Percentiles rank a stretch among this genome's conserved stretches.
Evolutionary conservation across 2,113 vertebrate species (phyloP).

Genomic region (Mixornis gularis): DNA sequence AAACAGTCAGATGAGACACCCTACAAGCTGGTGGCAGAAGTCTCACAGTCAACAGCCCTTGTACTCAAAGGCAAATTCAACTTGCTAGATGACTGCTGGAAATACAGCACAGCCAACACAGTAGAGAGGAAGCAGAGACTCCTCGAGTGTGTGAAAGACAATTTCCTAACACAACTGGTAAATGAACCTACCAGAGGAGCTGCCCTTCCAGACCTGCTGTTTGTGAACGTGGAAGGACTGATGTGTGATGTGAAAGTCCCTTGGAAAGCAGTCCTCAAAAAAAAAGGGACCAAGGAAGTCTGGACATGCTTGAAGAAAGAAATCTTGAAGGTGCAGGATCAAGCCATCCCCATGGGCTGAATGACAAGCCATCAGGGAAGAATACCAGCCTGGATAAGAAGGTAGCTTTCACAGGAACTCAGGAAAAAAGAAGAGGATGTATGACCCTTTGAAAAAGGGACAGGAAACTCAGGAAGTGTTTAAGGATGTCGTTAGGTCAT

Average conservation of each 20-base stretch:
- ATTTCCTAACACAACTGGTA: background rate
- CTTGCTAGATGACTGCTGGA: background rate
- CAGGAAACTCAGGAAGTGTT: background rate
- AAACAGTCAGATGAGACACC: background rate
- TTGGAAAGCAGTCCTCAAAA: background rate
- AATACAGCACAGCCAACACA: background rate
- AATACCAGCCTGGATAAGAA: background rate
- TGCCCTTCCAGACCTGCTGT: background rate
- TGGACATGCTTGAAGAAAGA: background rate
- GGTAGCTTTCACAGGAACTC: background rate
- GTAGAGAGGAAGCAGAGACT: background rate
- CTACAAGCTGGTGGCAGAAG: background rate
- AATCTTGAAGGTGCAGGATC: background rate
- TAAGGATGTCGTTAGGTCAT: background rate
- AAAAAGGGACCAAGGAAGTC: background rate
- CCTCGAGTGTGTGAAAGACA: background rate
- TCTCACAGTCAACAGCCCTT: background rate
- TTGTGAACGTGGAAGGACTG: background rate
- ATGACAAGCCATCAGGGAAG: background rate
- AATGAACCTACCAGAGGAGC: background rate
- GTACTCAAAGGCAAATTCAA: background rate
- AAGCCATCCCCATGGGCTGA: background rate
- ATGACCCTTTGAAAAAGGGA: background rate
- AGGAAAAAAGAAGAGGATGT: background rate
- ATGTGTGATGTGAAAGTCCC: background rate